These are phyloP conservation scores for Stomorhina lunata DNA, from an alignment of 2,888 invertebrate species.

Conservation along the genomic window DNA sequence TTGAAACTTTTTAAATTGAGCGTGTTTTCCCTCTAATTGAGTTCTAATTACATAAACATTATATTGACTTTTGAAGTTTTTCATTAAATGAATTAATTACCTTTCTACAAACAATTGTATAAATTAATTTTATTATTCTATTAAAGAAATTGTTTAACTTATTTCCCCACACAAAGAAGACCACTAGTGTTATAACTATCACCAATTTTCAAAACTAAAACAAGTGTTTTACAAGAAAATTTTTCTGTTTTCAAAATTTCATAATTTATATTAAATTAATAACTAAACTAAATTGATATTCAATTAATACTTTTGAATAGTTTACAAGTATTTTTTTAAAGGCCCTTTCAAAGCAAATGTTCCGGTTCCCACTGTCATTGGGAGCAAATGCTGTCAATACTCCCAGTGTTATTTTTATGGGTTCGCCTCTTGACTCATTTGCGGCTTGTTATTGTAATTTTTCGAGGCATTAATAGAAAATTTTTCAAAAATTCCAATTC, in stretches of 20 bases:
- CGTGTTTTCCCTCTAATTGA: no score
- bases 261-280: no score
- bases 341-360: constrained; percentile 2
- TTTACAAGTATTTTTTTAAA: neutral
- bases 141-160: no score
- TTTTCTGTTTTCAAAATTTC: no score
- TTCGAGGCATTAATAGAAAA: neutral
- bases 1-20: no score
- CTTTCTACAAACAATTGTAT: no score
- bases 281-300: neutral
- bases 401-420: neutral
- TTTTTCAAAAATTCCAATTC: constrained; percentile 31
- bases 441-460: neutral
- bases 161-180: no score
- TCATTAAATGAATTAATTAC: no score
- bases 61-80: no score
- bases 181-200: neutral
- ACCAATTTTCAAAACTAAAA: neutral
- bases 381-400: neutral
- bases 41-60: no score
- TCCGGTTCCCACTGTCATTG: neutral
- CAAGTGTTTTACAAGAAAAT: no score
- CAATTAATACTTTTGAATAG: neutral
- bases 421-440: neutral
- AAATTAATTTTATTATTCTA: no score